These are phyloP conservation scores for Torymus auratus DNA, from an alignment of 2,888 invertebrate species.

Conservation along the genomic window DNA sequence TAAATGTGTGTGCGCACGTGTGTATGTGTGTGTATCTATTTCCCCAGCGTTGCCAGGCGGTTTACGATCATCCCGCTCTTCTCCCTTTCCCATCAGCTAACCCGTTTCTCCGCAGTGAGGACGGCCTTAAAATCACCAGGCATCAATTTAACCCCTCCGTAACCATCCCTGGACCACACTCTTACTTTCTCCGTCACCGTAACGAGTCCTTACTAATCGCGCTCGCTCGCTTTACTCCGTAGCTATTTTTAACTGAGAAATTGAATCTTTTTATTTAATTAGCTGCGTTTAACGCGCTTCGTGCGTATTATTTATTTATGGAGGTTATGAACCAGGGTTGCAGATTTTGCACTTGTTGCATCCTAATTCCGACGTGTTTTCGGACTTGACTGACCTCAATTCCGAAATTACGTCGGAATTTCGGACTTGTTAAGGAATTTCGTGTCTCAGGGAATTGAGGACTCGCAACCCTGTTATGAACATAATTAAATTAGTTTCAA, in stretches of 20 bases:
- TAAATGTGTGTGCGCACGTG: background rate
- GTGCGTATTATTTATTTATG: no score
- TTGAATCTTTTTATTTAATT: slow-evolving; percentile 10
- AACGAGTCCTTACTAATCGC: background rate
- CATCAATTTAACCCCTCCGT: slow-evolving; percentile 1
- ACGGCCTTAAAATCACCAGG: slow-evolving; percentile 12
- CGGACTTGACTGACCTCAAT: no score
- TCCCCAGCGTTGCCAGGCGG: slow-evolving; percentile 7
- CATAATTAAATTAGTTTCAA: no score
- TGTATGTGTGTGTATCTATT: background rate
- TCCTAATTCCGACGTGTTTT: no score
- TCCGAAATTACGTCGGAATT: no score
- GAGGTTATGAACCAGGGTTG: no score
- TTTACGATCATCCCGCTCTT: slow-evolving; percentile 22
- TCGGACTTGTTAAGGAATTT: no score
- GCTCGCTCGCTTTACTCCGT: background rate
- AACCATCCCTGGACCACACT: background rate
- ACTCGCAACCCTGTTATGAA: no score
- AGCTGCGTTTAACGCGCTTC: no score
- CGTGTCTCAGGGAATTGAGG: no score
- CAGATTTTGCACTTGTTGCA: no score
- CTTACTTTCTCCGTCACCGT: background rate
- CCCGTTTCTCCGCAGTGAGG: background rate
- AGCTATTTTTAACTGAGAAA: slow-evolving; percentile 20
- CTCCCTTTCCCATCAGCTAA: background rate